Evolutionary conservation across 2,797 vertebrate genomes (phyloP), one percentile per base, ranked within the genome.

Genomic region (Rhodeus uyekii): DNA sequence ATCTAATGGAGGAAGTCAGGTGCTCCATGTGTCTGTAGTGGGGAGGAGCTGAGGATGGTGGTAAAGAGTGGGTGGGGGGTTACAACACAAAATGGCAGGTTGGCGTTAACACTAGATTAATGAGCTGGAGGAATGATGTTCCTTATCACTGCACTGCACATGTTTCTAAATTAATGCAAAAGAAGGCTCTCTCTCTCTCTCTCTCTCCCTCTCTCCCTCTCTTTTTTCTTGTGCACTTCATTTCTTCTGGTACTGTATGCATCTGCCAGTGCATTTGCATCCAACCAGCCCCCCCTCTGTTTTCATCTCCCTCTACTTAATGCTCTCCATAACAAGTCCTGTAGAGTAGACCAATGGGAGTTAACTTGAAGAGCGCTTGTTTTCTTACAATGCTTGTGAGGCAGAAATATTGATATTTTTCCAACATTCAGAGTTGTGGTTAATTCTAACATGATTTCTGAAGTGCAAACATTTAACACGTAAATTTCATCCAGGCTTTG

Each of bases 41-140:
- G 60, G 46, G 67, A 27, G 73, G 64, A 53, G 78, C 13, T 60
- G 60, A 44, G 48, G 19, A 60, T 42, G 32, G 74, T 48, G 27
- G 79, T 42, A 32, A 73, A 34, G 73, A 22, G 64, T 19, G 46
- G 60, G 48, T 12, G n/a, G 29, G 65, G 50, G 73, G 36, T 29
- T 74, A 64, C 44, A 68, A 80, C 48, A 81, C 2, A 48, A 85
- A 85, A 78, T 84, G 86, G 78, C 84, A 86, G 84, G 84, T 87
- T 89, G 84, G 78, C 75, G 79, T 86, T 86, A 86, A 84, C 87
- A 85, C 84, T 84, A 89, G 86, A 89, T 87, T 87, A 86, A 88
- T 88, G 87, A 89, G 87, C 58, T 53, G 63, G 77, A 86, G 86
- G 85, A 86, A 86, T 83, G 81, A 83, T 84, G 83, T 86, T 78